Evolutionary conservation across 2,888 invertebrate species (phyloP), one percentile per base, ranked within the genome.

Genomic region (Syrphus vitripennis): DNA sequence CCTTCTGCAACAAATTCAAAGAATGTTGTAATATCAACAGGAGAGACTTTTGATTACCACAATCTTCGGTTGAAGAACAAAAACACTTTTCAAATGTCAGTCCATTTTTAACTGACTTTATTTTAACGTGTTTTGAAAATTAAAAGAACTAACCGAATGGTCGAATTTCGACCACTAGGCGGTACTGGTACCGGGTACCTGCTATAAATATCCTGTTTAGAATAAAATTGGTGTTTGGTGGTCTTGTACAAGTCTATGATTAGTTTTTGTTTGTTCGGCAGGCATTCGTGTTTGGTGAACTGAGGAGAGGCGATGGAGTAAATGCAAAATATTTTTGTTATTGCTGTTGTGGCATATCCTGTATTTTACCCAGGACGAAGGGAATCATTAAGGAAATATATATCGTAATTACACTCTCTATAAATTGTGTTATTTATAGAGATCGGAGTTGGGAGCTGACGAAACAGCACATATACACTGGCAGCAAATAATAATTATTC

Each of bases 391-490:
- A 69, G 70, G 77, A 74, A 86, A 86, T 86, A 81, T 70, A 78
- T 86, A 86, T 86, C 77, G 82, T 82, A 86, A 86, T 86, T 86
- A 82, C 77, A 78, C 82, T 82, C 29, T 21, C 76, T 77, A 86
- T 86, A 86, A 86, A 86, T 86, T 82, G 26, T 70, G 86, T 86
- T 86, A 86, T 82, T 82, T 86, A 78, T 78, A 59, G 74, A 65
- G 77, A 55, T 75, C n/a, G 31, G 45, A 45, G 48, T 55, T 29
- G 63, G 48, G 61, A 61, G 14, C 19, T 10, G 37, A 29, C 48
- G 65, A 37, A 55, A n/a, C 45, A 65, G 53, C 21, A 50, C 6
- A 55, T 19, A 40, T 9, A 4, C 19, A 50, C 24, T 57, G 59
- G 21, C 59, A 29, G n/a, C 78, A 37, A 69, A 65, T 72, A 72